phyloP scores from a whole-genome alignment of 2,113 vertebrate species.

The Hippotragus niger region DNA sequence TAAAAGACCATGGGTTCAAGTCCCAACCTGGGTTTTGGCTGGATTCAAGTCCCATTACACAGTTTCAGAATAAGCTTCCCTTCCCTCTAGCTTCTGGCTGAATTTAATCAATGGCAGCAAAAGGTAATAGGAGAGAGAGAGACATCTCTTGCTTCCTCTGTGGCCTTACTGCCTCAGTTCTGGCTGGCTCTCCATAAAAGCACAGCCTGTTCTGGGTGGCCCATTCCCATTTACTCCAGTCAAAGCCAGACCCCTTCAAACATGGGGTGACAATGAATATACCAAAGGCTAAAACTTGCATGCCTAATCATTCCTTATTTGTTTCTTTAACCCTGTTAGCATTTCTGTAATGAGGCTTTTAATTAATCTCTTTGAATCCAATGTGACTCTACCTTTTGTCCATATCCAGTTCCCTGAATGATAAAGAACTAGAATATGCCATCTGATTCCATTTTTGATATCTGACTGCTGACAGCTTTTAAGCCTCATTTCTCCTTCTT shows the following conservation, averaged over 20 bases:
- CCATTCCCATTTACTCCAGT: neutral
- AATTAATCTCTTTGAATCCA: neutral
- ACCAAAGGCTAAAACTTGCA: neutral
- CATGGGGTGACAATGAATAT: neutral
- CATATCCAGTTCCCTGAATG: neutral
- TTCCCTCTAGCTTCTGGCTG: neutral
- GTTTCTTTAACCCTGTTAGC: neutral
- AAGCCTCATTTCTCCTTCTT: neutral
- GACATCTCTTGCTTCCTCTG: neutral
- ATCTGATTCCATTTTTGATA: neutral
- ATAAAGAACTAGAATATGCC: neutral
- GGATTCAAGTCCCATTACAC: neutral
- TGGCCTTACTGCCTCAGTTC: neutral
- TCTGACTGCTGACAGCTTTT: neutral
- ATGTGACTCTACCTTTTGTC: neutral
- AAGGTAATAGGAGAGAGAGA: neutral
- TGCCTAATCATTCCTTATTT: neutral
- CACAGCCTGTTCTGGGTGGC: fast-evolving
- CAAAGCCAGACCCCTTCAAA: neutral
- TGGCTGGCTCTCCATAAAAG: neutral
- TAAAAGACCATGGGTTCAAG: neutral
- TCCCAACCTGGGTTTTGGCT: neutral
- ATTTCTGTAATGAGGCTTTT: neutral
- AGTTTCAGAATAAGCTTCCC: neutral
- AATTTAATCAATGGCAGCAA: neutral